Evolutionary conservation across 2,888 invertebrate species (phyloP).

Genomic region (Hirtodrosophila duncani): DNA sequence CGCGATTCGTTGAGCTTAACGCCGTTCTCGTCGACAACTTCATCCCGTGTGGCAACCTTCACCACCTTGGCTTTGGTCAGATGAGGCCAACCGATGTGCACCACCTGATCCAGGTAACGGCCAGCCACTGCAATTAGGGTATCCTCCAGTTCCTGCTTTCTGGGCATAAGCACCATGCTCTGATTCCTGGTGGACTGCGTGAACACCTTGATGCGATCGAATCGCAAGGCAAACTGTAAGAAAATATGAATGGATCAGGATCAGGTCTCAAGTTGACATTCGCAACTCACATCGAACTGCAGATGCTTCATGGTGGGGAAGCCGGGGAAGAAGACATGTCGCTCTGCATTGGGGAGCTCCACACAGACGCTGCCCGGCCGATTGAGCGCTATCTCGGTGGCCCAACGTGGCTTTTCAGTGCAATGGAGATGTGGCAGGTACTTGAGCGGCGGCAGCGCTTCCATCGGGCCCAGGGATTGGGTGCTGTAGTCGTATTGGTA

Average conservation of each 20-base stretch:
- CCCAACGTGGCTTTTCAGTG: conserved; percentile 64
- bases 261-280: too few relatives aligned
- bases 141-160: conserved; percentile 75
- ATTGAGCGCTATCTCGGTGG: conserved; percentile 57
- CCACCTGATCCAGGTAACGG: conserved; percentile 84
- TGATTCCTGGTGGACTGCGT: conserved; percentile 89
- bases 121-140: conserved; percentile 80
- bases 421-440: conserved; percentile 76
- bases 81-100: conserved; percentile 96
- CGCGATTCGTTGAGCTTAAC: conserved; percentile 44
- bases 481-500: conserved; percentile 85
- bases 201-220: conserved; percentile 90
- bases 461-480: conserved; percentile 80
- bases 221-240: conserved; percentile 82
- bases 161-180: conserved; percentile 88
- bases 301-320: conserved; percentile 95
- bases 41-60: conserved; percentile 55
- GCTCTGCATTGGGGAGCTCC: conserved; percentile 59
- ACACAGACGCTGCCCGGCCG: conserved; percentile 52
- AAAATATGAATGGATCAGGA: background rate
- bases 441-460: conserved; percentile 82
- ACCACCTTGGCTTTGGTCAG: conserved; percentile 88
- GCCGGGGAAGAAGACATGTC: conserved; percentile 84
- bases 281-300: conserved; percentile 83
- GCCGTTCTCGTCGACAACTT: conserved; percentile 76